Evolutionary conservation across 2,888 invertebrate genomes (phyloP).

Genomic region (Cerceris ruficornis): DNA sequence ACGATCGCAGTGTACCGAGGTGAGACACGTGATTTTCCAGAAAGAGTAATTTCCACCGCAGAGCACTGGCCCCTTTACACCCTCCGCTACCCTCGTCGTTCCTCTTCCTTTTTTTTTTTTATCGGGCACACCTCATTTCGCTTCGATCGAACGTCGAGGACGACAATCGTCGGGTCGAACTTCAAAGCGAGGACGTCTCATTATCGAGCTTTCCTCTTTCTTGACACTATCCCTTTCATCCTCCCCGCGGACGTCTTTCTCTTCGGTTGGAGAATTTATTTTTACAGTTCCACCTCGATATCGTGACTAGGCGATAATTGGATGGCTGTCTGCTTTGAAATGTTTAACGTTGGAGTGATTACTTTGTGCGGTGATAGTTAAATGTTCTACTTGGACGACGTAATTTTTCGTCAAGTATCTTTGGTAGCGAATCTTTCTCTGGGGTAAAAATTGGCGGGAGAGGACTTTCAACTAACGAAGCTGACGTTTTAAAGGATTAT

Average conservation of each 20-base stretch:
- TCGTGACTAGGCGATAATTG: constrained; percentile 63
- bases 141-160: constrained; percentile 45
- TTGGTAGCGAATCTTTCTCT: neutral
- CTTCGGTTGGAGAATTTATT: constrained; percentile 42
- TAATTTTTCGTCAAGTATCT: too few relatives aligned
- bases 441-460: neutral
- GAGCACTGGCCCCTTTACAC: constrained; percentile 30
- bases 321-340: constrained; percentile 31
- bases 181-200: constrained; percentile 64
- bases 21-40: constrained; percentile 37
- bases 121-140: constrained; percentile 34
- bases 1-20: constrained; percentile 34
- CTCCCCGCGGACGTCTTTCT: neutral
- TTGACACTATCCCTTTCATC: constrained; percentile 35
- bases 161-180: constrained; percentile 40
- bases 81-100: neutral
- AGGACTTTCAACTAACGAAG: too few relatives aligned
- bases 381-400: neutral
- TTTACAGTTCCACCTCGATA: constrained; percentile 41
- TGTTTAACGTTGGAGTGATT: constrained; percentile 9
- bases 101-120: constrained; percentile 1
- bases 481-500: too few relatives aligned
- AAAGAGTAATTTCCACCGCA: constrained; percentile 48
- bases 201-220: constrained; percentile 59
- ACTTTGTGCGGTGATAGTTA: neutral